Base-by-base conservation (phyloP, 2,888 invertebrate genomes). In the Coelinius sp. region DNA sequence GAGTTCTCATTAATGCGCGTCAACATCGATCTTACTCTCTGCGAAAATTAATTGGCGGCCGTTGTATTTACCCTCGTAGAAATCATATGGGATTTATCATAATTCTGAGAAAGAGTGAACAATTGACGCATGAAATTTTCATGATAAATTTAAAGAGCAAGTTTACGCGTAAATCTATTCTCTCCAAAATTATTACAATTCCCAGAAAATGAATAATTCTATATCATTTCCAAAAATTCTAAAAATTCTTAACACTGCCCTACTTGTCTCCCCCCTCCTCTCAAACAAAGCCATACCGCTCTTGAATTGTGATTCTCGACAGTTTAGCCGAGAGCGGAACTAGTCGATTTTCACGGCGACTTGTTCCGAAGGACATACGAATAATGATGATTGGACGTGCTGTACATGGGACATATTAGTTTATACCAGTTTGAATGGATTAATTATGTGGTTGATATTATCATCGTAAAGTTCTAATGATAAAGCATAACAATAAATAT, bases 301-400 rank as follows among this genome's bases (percentile, higher is more conserved):
- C 68, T 68, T 53, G 41, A 44, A 20, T 67, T 7, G 20, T 49
- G 59, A 49, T 67, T 44, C 49, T 56, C 38, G 25, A 2, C 59
- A 59, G 59, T 59, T 59, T 59, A 59, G 59, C 35, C 35, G 59
- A 20, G 27, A 68, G 68, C 68, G 68, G 72, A 68, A 72, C 72
- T 72, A 53, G 68, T 68, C 72, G 72, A 72, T 68, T 72, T 63
- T 68, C 56, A 22, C 68, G 46, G 44, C 27, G 24, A 44, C 72
- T 72, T 63, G 44, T 72, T 68, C 53, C 64, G 71, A 75, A 75
- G 70, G 68, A 72, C 71, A 24, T 65, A 68, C 68, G 73, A 70
- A 75, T 75, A 75, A 75, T 71, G 71, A 73, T 64, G 70, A 49
- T 69, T 64, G 73, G 68, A 38, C 44, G 53, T 56, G 31, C 3